Base-by-base conservation (phyloP, 2,113 vertebrate species). In the Catharus fuscescens region DNA sequence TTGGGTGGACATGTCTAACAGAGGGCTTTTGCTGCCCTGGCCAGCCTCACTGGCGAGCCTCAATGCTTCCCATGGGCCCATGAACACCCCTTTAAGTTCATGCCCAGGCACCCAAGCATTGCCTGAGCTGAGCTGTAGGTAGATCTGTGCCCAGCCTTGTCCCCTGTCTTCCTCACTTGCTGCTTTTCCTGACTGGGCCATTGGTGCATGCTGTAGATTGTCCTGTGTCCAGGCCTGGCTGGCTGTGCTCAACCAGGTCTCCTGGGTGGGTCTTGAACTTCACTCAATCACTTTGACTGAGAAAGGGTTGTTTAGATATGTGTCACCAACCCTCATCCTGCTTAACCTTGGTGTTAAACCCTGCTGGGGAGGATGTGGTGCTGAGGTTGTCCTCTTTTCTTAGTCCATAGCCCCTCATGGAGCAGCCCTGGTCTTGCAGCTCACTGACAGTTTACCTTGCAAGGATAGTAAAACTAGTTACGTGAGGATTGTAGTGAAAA, bases 1-100 rank as follows among this genome's bases (percentile, higher is more conserved):
- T 28, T 29, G 42, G 19, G 13, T 28, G 5, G 2, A 34, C 62
- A 2, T 1, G 0, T n/a, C 10, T 36, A n/a, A n/a, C 23, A 82
- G 28, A 31, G 25, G 34, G 20, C 40, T 67, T 72, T 34, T 72
- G 32, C 29, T 71, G 21, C 24, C 23, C 23, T 59, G 48, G 18
- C 32, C 44, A 42, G 32, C 31, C 28, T 48, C n/a, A 2, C 12
- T 1, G 2, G 16, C 71, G 61, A 62, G 7, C 14, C 3, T 38
- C 8, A 50, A 7, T 2, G 8, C 10, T 70, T 26, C 3, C 12
- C 6, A 0, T 13, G 18, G 28, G 21, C 12, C 18, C 36, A 57
- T 6, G 8, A 28, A 53, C 3, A 1, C 29, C 20, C 1, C 10
- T 53, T 53, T 24, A 26, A 48, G 32, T 42, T 60, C 34, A 12